These are phyloP conservation scores for Romanogobio albipinnatus DNA, from an alignment of 2,113 vertebrate species.

Conservation along the genomic window DNA sequence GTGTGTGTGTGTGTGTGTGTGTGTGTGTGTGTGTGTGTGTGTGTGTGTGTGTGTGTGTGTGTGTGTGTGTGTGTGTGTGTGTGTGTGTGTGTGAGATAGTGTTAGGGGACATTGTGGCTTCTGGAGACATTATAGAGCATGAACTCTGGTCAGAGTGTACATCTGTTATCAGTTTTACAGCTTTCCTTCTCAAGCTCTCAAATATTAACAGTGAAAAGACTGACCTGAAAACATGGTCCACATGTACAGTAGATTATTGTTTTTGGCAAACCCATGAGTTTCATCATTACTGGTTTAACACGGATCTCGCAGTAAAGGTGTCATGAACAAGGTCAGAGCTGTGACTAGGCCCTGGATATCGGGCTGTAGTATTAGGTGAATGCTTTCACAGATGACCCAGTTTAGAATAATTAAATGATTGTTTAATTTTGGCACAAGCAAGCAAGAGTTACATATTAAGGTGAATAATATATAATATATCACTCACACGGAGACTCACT, in stretches of 20 bases:
- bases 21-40: too few relatives aligned
- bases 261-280: not conserved
- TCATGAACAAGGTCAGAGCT: not conserved
- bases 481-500: too few relatives aligned
- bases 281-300: not conserved
- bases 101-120: not conserved
- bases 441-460: not conserved
- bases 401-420: too few relatives aligned
- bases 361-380: not conserved
- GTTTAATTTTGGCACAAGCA: not conserved
- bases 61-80: not conserved
- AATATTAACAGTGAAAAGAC: constrained; percentile 28
- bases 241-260: not conserved
- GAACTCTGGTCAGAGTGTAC: constrained; percentile 16
- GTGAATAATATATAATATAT: not conserved
- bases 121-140: not conserved
- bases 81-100: not conserved
- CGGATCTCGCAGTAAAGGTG: not conserved
- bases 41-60: not conserved
- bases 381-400: not conserved
- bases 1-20: not conserved
- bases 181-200: not conserved
- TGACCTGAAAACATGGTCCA: not conserved
- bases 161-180: constrained; percentile 27
- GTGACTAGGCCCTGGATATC: not conserved